A percentile compares a stretch with the other conserved stretches of the same genome.
Evolutionary conservation across 2,888 invertebrate genomes (phyloP).

Genomic region (Monoplex corrugatus): DNA sequence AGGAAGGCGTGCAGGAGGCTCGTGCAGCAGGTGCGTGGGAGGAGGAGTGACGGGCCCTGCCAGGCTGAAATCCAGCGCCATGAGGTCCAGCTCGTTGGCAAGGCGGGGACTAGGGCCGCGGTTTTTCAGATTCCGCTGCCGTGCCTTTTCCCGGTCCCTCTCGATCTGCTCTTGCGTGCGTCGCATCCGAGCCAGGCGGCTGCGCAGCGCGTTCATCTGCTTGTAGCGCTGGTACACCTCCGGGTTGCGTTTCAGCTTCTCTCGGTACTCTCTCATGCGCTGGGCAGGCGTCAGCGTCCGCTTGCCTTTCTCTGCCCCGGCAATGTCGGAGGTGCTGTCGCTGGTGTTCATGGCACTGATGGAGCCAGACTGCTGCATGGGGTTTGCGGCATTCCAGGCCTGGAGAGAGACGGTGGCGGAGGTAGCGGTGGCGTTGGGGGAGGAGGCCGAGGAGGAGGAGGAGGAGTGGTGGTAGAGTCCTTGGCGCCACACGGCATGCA

Average conservation of each 20-base stretch:
- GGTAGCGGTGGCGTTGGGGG: neutral
- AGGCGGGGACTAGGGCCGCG: neutral
- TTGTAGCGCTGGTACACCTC: slow-evolving; percentile 52
- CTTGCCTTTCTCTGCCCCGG: slow-evolving; percentile 4
- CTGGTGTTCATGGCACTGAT: neutral
- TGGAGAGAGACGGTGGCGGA: slow-evolving; percentile 46
- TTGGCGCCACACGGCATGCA: slow-evolving; percentile 50
- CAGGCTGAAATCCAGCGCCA: slow-evolving; percentile 41
- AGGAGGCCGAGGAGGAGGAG: slow-evolving; percentile 36
- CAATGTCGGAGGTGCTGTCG: neutral
- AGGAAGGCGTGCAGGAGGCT: slow-evolving; percentile 26
- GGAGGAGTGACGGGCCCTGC: slow-evolving; percentile 22
- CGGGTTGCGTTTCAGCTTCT: slow-evolving; percentile 48
- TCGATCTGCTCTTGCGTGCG: slow-evolving; percentile 48
- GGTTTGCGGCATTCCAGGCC: slow-evolving; percentile 35
- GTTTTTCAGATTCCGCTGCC: slow-evolving; percentile 38
- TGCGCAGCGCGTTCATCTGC: slow-evolving; percentile 50
- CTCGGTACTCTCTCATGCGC: slow-evolving; percentile 48
- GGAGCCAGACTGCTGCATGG: neutral
- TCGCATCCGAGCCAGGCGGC: slow-evolving; percentile 47
- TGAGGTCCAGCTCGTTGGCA: slow-evolving; percentile 33
- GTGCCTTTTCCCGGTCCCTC: slow-evolving; percentile 42
- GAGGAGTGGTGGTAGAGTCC: slow-evolving; percentile 45
- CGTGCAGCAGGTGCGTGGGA: slow-evolving; percentile 28
- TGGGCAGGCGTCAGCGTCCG: slow-evolving; percentile 42